Base-by-base conservation (phyloP, 2,113 vertebrate genomes). In the Syrrhaptes paradoxus region DNA sequence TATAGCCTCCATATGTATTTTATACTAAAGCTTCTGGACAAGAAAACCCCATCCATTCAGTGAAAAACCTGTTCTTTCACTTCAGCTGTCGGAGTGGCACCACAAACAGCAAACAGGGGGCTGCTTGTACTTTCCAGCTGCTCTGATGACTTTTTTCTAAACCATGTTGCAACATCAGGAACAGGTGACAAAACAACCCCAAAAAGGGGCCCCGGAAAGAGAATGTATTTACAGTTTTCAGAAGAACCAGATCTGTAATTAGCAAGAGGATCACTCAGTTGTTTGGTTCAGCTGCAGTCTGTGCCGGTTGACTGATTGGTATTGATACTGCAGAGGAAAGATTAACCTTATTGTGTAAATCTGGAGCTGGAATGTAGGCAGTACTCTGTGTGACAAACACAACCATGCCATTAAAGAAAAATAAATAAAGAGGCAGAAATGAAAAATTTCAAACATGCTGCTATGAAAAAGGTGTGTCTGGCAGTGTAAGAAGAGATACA, bases 331-430 rank as follows among this genome's bases (percentile, higher is more conserved):
- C 59, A 20, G 51, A 61, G 59, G 28, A 75, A 45, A 82, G 81
- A 80, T 74, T 46, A 76, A 43, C 46, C 3, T 67, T 93, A 73
- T 88, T 91, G 90, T 91, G 87, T 92, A 97, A 93, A 96, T 48
- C 71, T 52, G 59, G 13, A 58, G 54, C 54, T 85, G 59, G 78
- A 87, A 83, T 2, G 20, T 28, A 79, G 29, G 8, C 68, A 87
- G 72, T 13, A 45, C 36, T 68, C 32, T 38, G 38, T 31, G n/a
- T 83, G 67, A 77, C 41, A 76, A 82, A 31, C 46, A 83, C 20
- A 66, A 51, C 28, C 25, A 1, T 0, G 0, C 26, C 36, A 17
- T 38, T 45, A 18, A 48, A 68, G 13, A 43, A 73, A 81, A 88
- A 77, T 9, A 68, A 24, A 46, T 9, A 38, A 38, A 58, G 62